A percentile compares a stretch with the other conserved stretches of the same genome.
Conservation (phyloP, 2,888 invertebrate genomes). For the Electrophaes corylata region DNA sequence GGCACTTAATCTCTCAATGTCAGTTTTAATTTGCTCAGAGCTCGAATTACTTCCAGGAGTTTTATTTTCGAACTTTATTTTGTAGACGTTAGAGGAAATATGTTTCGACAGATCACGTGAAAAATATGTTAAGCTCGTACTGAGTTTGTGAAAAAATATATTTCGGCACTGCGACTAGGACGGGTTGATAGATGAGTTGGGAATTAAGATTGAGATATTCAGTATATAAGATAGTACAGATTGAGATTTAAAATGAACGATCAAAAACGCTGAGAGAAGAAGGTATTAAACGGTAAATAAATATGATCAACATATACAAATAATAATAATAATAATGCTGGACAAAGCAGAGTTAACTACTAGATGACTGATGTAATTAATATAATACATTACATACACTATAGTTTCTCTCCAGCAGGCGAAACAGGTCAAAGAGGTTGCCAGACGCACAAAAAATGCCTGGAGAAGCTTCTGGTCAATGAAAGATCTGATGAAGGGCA, state of each 20-base stretch:
- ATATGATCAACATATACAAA: not conserved
- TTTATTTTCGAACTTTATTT: conserved; percentile 73
- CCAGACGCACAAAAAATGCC: too few species aligned
- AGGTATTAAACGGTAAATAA: not conserved
- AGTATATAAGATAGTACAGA: too few species aligned
- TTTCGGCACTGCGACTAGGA: conserved; percentile 32
- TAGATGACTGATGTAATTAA: too few species aligned
- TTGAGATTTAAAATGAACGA: too few species aligned
- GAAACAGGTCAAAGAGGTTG: too few species aligned
- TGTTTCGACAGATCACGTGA: conserved; percentile 67
- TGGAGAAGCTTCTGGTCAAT: too few species aligned
- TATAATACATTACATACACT: too few species aligned
- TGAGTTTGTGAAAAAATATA: conserved; percentile 47
- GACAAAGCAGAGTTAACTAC: too few species aligned
- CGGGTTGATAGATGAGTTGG: conserved; percentile 8
- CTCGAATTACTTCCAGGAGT: conserved; percentile 79
- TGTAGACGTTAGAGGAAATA: conserved; percentile 69
- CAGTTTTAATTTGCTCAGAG: conserved; percentile 79
- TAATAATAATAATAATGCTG: too few species aligned
- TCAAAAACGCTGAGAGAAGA: not conserved
- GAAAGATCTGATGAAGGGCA: too few species aligned
- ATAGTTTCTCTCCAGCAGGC: too few species aligned
- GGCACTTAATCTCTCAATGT: conserved; percentile 82
- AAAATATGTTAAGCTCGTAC: conserved; percentile 56
- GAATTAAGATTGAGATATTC: not conserved